phyloP scores from a whole-genome alignment of 2,888 invertebrate species.

The Zaprionus bogoriensis region DNA sequence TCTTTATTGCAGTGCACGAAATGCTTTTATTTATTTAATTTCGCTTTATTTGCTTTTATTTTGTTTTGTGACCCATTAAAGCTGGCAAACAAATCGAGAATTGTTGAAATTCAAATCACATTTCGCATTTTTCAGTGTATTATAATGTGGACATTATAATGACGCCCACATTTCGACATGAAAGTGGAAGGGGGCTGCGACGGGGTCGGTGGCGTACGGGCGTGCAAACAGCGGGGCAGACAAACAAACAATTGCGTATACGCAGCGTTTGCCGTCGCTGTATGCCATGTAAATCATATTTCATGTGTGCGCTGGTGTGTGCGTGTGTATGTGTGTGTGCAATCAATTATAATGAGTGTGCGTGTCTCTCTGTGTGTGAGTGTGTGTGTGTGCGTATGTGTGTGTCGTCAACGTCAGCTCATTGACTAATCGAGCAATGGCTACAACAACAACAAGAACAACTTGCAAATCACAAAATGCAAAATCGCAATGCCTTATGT shows the following conservation, averaged over 20 bases:
- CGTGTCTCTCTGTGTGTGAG: background rate
- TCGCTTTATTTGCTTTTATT: conserved; percentile 1
- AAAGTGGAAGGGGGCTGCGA: background rate
- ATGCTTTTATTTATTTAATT: conserved; percentile 1
- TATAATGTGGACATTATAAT: conserved; percentile 29
- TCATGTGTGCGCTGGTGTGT: conserved; percentile 6
- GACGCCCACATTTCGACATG: conserved; percentile 47
- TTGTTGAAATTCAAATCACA: conserved; percentile 46
- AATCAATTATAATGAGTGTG: conserved; percentile 38
- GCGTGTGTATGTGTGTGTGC: conserved; percentile 16
- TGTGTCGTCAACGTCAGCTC: conserved; percentile 35
- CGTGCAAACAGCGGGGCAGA: background rate
- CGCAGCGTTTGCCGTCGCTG: conserved; percentile 37
- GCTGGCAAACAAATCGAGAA: conserved; percentile 5
- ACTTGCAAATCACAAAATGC: conserved; percentile 28
- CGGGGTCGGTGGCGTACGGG: no score
- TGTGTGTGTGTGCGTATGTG: conserved; percentile 5
- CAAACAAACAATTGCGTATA: conserved; percentile 60
- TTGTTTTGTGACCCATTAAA: conserved; percentile 31
- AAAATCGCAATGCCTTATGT: conserved; percentile 19
- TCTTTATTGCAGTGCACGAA: conserved; percentile 19
- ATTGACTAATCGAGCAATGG: conserved; percentile 55
- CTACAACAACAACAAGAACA: conserved; percentile 14
- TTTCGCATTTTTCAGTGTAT: conserved; percentile 20
- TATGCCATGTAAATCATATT: conserved; percentile 33